Percentiles rank a stretch among this genome's conserved stretches.
Evolutionary conservation across 1,140 invertebrate species (phyloP).

Genomic region (Kradibia gibbosae): DNA sequence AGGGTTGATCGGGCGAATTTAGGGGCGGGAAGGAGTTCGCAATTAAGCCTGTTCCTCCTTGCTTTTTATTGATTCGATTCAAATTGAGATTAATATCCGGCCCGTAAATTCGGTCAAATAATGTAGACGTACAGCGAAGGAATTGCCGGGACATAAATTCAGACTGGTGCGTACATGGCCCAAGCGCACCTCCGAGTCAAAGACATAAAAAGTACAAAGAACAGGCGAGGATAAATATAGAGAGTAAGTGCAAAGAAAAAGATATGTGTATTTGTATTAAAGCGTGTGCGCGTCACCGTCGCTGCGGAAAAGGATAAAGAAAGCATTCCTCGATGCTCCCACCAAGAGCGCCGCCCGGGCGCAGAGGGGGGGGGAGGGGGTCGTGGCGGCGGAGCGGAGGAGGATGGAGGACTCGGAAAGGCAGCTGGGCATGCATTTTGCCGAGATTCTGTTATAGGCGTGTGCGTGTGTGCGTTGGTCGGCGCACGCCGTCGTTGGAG

Average conservation of each 20-base stretch:
- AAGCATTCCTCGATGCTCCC: not conserved
- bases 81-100: conserved; percentile 12
- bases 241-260: not conserved
- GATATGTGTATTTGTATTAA: not conserved
- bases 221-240: conserved; percentile 9
- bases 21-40: too few relatives aligned
- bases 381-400: not conserved
- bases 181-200: not conserved
- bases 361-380: not conserved
- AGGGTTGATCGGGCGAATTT: not conserved
- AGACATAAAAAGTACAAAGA: not conserved
- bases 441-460: too few relatives aligned
- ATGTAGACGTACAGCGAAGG: not conserved
- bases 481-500: too few relatives aligned
- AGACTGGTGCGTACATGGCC: not conserved
- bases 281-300: not conserved
- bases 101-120: not conserved
- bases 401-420: not conserved
- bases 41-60: not conserved
- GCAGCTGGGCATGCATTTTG: too few relatives aligned
- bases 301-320: conserved; percentile 4
- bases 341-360: not conserved
- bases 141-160: not conserved
- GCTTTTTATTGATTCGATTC: not conserved
- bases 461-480: too few relatives aligned